These are phyloP conservation scores for Byasa hedistus DNA, from an alignment of 2,888 invertebrate genomes.

Conservation along the genomic window DNA sequence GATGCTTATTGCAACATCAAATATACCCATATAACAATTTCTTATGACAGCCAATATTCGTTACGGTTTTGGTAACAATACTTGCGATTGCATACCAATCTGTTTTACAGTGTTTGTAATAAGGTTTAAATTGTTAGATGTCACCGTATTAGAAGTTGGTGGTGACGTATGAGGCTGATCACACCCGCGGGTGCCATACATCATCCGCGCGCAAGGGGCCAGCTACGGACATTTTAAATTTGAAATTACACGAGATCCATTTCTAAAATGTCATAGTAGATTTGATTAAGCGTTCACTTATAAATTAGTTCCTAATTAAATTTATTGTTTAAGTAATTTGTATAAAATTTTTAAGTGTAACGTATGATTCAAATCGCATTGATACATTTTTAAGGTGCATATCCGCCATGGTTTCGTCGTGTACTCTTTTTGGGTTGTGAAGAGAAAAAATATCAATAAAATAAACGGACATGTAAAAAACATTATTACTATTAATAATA, in stretches of 20 bases:
- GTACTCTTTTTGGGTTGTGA: too few species aligned
- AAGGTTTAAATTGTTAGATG: constrained; percentile 7
- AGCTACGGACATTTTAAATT: constrained; percentile 69
- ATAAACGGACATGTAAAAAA: too few species aligned
- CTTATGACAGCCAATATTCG: constrained; percentile 22
- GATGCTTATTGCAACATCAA: not conserved
- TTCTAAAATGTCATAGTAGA: constrained; percentile 44
- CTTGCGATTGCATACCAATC: constrained; percentile 2
- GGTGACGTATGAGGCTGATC: constrained; percentile 48
- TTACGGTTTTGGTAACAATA: constrained; percentile 11
- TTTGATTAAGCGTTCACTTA: constrained; percentile 14
- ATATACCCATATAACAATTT: constrained; percentile 1
- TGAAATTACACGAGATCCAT: constrained; percentile 58
- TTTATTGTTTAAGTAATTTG: too few species aligned
- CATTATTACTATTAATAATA: too few species aligned
- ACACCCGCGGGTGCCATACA: constrained; percentile 67
- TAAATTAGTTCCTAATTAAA: not conserved
- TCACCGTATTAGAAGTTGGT: constrained; percentile 7
- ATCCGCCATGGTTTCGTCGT: too few species aligned
- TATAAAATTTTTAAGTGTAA: too few species aligned
- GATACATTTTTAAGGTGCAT: too few species aligned
- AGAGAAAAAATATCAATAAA: too few species aligned
- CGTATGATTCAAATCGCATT: too few species aligned
- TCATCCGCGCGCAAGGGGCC: constrained; percentile 53
- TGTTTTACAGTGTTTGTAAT: not conserved